Conservation (phyloP, 2,797 vertebrate genomes). For the Urosaurus nigricauda region DNA sequence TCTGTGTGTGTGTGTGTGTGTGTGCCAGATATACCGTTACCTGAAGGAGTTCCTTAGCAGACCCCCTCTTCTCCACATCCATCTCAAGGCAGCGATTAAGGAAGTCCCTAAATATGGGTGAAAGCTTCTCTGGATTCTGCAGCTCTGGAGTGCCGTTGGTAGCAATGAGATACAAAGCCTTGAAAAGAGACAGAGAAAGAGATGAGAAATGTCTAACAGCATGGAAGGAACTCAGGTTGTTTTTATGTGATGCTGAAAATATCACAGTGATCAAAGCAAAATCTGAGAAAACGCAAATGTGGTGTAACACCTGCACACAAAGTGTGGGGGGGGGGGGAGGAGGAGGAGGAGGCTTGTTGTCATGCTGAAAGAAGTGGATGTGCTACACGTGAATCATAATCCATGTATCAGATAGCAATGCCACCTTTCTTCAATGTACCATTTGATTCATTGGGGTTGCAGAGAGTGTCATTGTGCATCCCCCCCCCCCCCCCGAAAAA, state of each 20-base stretch:
- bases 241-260: not conserved
- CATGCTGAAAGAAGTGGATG: not conserved
- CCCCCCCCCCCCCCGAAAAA: too few species aligned
- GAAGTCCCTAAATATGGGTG: constrained; percentile 91
- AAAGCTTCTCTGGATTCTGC: constrained; percentile 96
- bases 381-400: not conserved
- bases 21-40: constrained; percentile 70
- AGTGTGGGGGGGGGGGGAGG: not conserved
- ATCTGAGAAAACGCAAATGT: not conserved
- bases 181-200: constrained; percentile 45
- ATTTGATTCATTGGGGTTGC: too few species aligned
- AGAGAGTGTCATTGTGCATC: too few species aligned
- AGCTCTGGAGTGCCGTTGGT: constrained; percentile 96
- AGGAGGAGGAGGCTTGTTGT: too few species aligned
- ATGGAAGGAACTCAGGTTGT: not conserved
- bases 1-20: not conserved
- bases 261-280: not conserved
- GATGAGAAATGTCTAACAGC: not conserved
- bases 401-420: too few species aligned
- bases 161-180: constrained; percentile 98
- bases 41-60: constrained; percentile 94
- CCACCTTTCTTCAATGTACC: too few species aligned
- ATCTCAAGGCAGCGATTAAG: constrained; percentile 95
- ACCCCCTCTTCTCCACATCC: constrained; percentile 97
- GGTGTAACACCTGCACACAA: not conserved